phyloP scores from a whole-genome alignment of 2,888 invertebrate species.

The Tiliacea citrago region DNA sequence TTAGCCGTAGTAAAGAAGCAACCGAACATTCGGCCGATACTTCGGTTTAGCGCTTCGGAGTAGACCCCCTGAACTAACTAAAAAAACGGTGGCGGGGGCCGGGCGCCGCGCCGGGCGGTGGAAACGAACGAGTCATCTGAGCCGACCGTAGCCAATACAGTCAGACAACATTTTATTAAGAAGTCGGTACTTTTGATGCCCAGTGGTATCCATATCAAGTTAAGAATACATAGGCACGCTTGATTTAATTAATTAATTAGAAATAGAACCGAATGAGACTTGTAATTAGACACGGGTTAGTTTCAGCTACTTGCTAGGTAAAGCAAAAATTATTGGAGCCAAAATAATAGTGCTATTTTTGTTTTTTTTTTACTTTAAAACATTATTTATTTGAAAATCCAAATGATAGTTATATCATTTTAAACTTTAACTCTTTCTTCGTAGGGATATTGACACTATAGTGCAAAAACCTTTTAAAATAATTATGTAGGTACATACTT shows the following conservation, averaged over 20 bases:
- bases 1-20: no score
- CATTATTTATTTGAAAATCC: no score
- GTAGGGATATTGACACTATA: constrained; percentile 21
- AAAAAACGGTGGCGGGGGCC: background rate
- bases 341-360: background rate
- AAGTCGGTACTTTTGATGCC: constrained; percentile 26
- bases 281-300: background rate
- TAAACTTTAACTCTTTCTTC: constrained; percentile 19
- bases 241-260: constrained; percentile 24
- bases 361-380: no score
- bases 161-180: constrained; percentile 12
- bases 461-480: constrained; percentile 37
- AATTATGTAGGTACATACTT: background rate
- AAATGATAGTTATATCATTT: background rate
- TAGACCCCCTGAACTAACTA: no score
- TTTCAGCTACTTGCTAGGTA: background rate
- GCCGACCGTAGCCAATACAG: background rate
- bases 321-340: background rate
- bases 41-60: no score
- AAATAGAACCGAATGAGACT: background rate
- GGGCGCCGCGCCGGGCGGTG: no score
- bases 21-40: no score
- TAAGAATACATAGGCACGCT: constrained; percentile 3
- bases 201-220: constrained; percentile 1
- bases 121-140: constrained; percentile 19